These are phyloP conservation scores for Eupeodes luniger DNA, from an alignment of 2,888 invertebrate species.

Conservation along the genomic window DNA sequence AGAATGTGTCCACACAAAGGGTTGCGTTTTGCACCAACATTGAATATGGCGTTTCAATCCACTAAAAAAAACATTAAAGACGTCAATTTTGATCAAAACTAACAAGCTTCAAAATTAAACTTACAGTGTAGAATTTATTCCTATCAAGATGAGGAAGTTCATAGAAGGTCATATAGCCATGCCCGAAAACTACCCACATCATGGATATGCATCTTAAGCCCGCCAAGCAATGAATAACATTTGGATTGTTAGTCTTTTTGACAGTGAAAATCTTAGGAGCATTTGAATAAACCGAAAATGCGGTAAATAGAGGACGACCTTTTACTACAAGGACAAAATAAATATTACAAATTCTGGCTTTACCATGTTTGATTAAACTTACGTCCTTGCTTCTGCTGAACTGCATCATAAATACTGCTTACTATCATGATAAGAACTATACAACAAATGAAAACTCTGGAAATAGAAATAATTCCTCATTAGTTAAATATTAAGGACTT, in stretches of 20 bases:
- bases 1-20: conserved; percentile 88
- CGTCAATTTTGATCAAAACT: neutral
- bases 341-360: neutral
- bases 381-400: conserved; percentile 80
- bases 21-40: conserved; percentile 84
- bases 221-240: conserved; percentile 84
- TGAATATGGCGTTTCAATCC: conserved; percentile 82
- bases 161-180: conserved; percentile 83
- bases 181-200: conserved; percentile 85
- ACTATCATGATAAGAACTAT: conserved; percentile 80
- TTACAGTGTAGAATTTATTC: conserved; percentile 79
- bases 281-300: conserved; percentile 84
- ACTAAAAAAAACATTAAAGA: conserved; percentile 76
- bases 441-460: conserved; percentile 80
- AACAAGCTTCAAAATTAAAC: conserved; percentile 1
- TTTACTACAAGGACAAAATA: conserved; percentile 76
- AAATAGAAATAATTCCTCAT: neutral
- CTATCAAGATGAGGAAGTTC: conserved; percentile 82
- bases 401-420: conserved; percentile 81
- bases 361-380: conserved; percentile 67
- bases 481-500: neutral
- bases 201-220: conserved; percentile 84
- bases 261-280: conserved; percentile 83
- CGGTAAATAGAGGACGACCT: conserved; percentile 79
- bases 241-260: conserved; percentile 80